Base-by-base conservation (phyloP, 2,888 invertebrate genomes). In the Melanostoma scalare region DNA sequence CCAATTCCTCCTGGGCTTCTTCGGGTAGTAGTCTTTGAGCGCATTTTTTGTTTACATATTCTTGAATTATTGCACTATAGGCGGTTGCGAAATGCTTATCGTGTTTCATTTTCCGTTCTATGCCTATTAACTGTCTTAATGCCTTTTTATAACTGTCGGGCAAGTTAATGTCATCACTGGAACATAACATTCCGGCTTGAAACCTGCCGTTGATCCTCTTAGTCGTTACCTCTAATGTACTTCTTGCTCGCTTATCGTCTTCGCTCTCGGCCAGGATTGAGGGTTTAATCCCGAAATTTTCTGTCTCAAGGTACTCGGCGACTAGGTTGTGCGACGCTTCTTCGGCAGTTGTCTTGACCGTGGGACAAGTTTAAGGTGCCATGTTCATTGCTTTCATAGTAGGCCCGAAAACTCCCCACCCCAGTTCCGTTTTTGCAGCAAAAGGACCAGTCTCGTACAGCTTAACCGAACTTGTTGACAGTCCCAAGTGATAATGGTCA, bases 91-190 rank as follows among this genome's bases (percentile, higher is more conserved):
- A n/a, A n/a, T n/a, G n/a, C n/a, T n/a, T n/a, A n/a, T n/a, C n/a
- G 20, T 20, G 20, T 20, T 20, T 20, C 20, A 20, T 20, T 20
- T 20, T 20, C 20, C 20, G 20, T 20, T 20, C 20, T 20, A 20
- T n/a, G n/a, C n/a, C n/a, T n/a, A n/a, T 1, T 78, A 85, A 40
- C 85, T 78, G 2, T 69, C 60, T n/a, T n/a, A n/a, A n/a, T n/a
- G n/a, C n/a, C n/a, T n/a, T n/a, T n/a, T n/a, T n/a, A 20, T 78
- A 85, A 40, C 85, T 78, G 2, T 69, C 60, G 1, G 84, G 55
- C 3, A 72, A 10, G 6, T 40, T 3, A 1, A 75, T 4, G 5
- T 76, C 35, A 9, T 65, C 65, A 6, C 8, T n/a, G 9, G 38
- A n/a, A 48, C 56, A 61, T 4, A 78, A 30, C 9, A 79, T 20